Percentiles rank a stretch among this genome's conserved stretches.
Evolutionary conservation across 2,888 invertebrate genomes (phyloP).

Genomic region (Epinotia brunnichana): DNA sequence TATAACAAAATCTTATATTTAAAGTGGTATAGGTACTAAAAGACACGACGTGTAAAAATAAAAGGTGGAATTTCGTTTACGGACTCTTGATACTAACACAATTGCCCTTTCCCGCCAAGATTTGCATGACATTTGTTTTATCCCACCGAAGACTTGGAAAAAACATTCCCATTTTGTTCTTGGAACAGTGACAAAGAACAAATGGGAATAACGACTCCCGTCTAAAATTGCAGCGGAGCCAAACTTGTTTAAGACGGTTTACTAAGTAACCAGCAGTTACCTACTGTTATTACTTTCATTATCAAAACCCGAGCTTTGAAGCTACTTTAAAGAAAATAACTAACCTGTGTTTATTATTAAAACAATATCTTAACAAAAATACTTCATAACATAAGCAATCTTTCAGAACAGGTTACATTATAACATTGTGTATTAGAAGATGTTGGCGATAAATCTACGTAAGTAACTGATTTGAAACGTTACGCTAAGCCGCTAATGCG

Average conservation of each 20-base stretch:
- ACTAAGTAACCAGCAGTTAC: neutral
- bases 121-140: neutral
- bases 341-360: neutral
- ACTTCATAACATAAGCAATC: too few species aligned
- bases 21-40: too few species aligned
- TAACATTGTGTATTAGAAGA: neutral
- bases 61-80: neutral
- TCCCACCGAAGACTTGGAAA: neutral
- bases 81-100: neutral
- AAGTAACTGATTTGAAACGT: constrained; percentile 7
- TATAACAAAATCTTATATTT: too few species aligned
- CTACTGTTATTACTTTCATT: neutral
- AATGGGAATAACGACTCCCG: neutral
- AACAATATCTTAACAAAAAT: too few species aligned
- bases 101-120: neutral
- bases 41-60: too few species aligned
- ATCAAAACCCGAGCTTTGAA: neutral
- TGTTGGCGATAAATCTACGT: constrained; percentile 15
- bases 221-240: neutral
- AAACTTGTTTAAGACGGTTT: neutral
- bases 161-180: constrained; percentile 2
- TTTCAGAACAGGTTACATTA: too few species aligned
- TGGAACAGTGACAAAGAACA: neutral
- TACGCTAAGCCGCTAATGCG: constrained; percentile 42
- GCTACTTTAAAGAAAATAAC: neutral